Evolutionary conservation across 1,140 invertebrate genomes (phyloP), one percentile per base, ranked within the genome.

Genomic region (Rhagoletis pomonella): DNA sequence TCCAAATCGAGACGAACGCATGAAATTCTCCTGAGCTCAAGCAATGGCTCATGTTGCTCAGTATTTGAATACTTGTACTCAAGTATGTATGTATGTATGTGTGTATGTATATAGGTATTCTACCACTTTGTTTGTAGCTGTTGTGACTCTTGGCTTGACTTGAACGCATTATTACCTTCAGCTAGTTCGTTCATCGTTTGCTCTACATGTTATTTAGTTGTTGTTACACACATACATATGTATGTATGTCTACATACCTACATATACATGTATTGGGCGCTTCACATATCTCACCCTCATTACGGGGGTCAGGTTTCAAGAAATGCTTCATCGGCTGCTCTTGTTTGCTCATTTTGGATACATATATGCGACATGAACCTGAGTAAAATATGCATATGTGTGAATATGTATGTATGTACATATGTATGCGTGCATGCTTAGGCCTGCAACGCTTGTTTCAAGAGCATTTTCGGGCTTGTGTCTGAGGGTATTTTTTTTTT

Each of bases 111-210:
- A 7, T 10, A 55, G 5, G 50, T 55, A 55, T 62, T n/a, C 17
- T 62, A 7, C 6, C 5, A 50, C 73, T 29, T 4, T 77, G 39
- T 0, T 69, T 69, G 44, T n/a, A 42, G 44, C 73, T 77, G 17
- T 47, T 77, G 17, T 17, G 44, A 50, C 47, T 50, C 47, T n/a
- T 77, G 19, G 6, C 73, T 55, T 19, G 73, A 81, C 14, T 81
- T 50, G 44, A 19, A 55, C 73, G 73, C 73, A 55, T 58, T 81
- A 47, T 81, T 47, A 81, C 73, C 73, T 81, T 81, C 47, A 7
- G 73, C 55, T 55, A 42, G 50, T 81, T 81, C 73, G 50, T 17
- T 73, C 69, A 50, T 47, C 3, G 69, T 81, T 81, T 58, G 47
- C 73, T 81, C 73, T 81, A 73, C 44, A 73, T 73, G 44, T 3